A percentile compares a stretch with the other conserved stretches of the same genome.
These are phyloP conservation scores for Acipenser oxyrinchus DNA, from an alignment of 2,797 vertebrate genomes.

Conservation along the genomic window DNA sequence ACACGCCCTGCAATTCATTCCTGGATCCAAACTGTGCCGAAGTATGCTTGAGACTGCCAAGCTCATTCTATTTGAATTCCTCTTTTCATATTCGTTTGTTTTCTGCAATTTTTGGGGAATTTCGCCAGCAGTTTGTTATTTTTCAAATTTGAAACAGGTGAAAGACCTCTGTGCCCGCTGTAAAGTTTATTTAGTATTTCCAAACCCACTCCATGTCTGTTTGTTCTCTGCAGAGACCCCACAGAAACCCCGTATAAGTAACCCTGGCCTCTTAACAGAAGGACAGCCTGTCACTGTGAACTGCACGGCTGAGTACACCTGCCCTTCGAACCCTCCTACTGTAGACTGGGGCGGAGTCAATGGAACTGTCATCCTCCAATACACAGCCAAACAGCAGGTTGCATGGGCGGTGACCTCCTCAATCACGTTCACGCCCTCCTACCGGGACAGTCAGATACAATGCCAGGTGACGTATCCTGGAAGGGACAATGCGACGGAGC, in stretches of 20 bases:
- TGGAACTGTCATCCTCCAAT: constrained; percentile 17
- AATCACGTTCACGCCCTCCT: constrained; percentile 49
- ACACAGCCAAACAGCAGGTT: constrained; percentile 22
- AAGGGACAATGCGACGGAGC: constrained; percentile 16
- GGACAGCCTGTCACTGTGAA: constrained; percentile 56
- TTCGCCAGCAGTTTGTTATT: not conserved
- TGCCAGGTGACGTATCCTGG: constrained; percentile 51
- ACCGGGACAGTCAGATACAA: constrained; percentile 43
- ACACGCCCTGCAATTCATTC: not conserved
- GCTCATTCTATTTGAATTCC: not conserved
- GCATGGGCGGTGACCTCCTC: constrained; percentile 32
- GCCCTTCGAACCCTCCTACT: constrained; percentile 47
- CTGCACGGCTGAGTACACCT: constrained; percentile 53
- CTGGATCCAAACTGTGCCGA: not conserved
- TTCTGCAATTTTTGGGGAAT: not conserved
- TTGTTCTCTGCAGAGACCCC: constrained; percentile 41
- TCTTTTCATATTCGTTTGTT: not conserved
- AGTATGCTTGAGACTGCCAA: too few species aligned
- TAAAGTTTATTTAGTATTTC: not conserved
- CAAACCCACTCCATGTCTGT: not conserved
- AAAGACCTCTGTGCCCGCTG: not conserved
- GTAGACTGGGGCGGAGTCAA: constrained; percentile 51
- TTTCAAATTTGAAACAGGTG: not conserved
- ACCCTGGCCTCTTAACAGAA: constrained; percentile 40
- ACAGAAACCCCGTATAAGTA: constrained; percentile 47